Base-by-base conservation (phyloP, 2,888 invertebrate species). In the Drosophila meridiana region DNA sequence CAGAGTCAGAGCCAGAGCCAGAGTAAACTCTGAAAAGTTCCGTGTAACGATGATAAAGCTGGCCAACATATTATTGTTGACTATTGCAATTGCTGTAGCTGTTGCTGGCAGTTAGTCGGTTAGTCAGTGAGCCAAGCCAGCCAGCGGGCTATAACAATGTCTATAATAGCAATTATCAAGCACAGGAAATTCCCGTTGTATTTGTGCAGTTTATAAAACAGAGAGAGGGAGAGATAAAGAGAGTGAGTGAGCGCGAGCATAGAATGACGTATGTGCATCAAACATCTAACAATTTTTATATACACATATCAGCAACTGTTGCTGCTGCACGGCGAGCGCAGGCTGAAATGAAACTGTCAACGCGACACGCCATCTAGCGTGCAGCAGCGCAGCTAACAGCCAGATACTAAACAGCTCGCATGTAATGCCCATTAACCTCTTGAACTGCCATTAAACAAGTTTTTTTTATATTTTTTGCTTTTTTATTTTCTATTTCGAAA, bases 351-450 rank as follows among this genome's bases (percentile, higher is more conserved):
- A 28, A 66, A 74, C 70, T 78, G 76, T 71, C 73, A 62, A 57
- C 61, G 52, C 52, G 68, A 69, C 85, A 85, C 80, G 84, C 80
- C 82, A 87, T 52, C 85, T 83, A 80, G 82, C 83, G 86, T 88
- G 88, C 76, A 71, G 70, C 68, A 52, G 52, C 32, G 28, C 47
- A 64, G 73, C 65, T 70, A 63, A 50, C 62, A 65, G 11, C 62
- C 48, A 61, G 65, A 65, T 50, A 58, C 64, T 53, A 67, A 77
- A 67, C 58, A 48, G 42, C 70, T 26, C 59, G 38, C 67, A 69
- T 80, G 78, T 87, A 86, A 86, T 82, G 77, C 86, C 80, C 82
- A 80, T 87, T 87, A 87, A 82, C 86, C 86, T 74, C 72, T 73
- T 78, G 83, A 75, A 75, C 87, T 73, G 59, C 75, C 73, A 85